Conservation (phyloP, 2,797 vertebrate species). For the Cirrhinus mrigala region DNA sequence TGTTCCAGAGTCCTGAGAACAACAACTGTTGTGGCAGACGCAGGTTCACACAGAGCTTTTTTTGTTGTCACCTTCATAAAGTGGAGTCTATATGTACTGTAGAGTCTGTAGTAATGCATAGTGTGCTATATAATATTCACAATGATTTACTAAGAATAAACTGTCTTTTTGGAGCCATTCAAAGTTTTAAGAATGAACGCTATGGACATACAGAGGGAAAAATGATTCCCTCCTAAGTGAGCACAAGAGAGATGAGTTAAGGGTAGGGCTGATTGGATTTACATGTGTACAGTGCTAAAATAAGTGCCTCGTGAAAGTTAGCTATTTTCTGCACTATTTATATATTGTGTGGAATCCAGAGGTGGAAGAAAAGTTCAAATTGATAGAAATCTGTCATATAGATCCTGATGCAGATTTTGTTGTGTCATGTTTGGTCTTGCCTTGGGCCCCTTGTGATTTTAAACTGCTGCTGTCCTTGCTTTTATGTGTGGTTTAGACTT, state of each 20-base stretch:
- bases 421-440: not conserved
- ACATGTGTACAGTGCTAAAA: slow-evolving; percentile 42
- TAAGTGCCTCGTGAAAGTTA: slow-evolving; percentile 26
- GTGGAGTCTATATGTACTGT: not conserved
- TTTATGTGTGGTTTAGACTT: not conserved
- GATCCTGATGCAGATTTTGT: not conserved
- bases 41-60: not conserved
- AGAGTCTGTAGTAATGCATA: not conserved
- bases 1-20: slow-evolving; percentile 19
- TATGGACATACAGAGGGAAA: not conserved
- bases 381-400: not conserved
- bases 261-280: slow-evolving; percentile 34
- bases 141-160: not conserved
- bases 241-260: not conserved
- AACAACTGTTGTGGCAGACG: slow-evolving; percentile 31
- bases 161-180: not conserved
- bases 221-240: not conserved
- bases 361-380: not conserved
- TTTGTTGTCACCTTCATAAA: not conserved
- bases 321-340: slow-evolving; percentile 26
- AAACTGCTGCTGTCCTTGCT: not conserved
- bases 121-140: not conserved
- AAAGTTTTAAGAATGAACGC: not conserved
- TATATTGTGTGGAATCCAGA: not conserved
- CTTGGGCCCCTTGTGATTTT: not conserved